phyloP scores from a whole-genome alignment of 2,113 vertebrate genomes.

The Tapirus terrestris region DNA sequence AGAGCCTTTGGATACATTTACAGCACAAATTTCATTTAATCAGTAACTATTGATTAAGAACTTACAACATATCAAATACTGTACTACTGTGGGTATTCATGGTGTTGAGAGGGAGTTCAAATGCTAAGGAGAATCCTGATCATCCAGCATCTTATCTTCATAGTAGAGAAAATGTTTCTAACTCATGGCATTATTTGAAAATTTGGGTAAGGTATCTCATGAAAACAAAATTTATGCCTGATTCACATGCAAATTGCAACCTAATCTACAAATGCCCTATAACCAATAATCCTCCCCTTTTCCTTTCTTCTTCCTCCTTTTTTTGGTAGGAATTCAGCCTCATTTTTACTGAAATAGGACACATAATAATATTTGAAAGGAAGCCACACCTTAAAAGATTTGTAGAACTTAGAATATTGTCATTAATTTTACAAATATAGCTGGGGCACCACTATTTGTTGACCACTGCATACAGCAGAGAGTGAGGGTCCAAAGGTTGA shows the following conservation, averaged over 20 bases:
- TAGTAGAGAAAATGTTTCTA: neutral
- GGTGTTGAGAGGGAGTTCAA: neutral
- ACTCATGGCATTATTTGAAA: neutral
- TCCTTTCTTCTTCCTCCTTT: neutral
- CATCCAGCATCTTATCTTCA: neutral
- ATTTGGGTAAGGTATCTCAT: neutral
- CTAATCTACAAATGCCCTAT: neutral
- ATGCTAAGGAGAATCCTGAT: neutral
- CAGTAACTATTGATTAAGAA: neutral
- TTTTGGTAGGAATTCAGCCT: neutral
- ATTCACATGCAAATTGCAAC: neutral
- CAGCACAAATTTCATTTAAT: neutral
- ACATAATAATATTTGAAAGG: neutral
- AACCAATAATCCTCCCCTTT: rapidly evolving
- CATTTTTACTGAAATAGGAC: neutral
- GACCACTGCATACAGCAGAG: neutral
- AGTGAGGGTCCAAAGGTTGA: too few species aligned
- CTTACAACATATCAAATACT: neutral
- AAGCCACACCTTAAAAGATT: neutral
- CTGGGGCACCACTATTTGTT: neutral
- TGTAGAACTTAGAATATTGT: neutral
- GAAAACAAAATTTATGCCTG: neutral
- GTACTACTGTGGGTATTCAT: neutral
- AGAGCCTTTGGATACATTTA: neutral
- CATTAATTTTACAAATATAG: neutral